Evolutionary conservation across 2,888 invertebrate species (phyloP).

Genomic region (Drosophila picticornis): DNA sequence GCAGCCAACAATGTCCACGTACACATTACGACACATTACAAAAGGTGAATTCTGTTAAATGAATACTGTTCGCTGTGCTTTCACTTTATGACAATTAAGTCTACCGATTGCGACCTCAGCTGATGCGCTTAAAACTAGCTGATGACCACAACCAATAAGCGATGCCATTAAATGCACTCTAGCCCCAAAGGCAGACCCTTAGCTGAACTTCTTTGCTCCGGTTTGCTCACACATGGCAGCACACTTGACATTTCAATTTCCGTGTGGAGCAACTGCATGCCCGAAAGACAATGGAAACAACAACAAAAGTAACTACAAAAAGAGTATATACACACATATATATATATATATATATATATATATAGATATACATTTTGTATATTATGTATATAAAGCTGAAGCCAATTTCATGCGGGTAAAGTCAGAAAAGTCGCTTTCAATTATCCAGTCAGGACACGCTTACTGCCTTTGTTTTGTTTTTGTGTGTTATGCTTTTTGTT

Average conservation of each 20-base stretch:
- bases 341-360: constrained; percentile 2
- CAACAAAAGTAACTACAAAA: constrained; percentile 26
- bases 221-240: constrained; percentile 50
- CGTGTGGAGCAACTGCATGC: constrained; percentile 54
- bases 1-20: constrained; percentile 1
- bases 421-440: constrained; percentile 80
- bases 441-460: constrained; percentile 77
- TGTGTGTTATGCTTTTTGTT: constrained; percentile 35
- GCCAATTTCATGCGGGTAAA: constrained; percentile 72
- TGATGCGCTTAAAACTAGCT: constrained; percentile 47
- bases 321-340: constrained; percentile 11
- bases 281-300: constrained; percentile 38
- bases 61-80: constrained; percentile 24
- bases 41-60: constrained; percentile 42
- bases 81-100: constrained; percentile 55
- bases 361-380: constrained; percentile 5
- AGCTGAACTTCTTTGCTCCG: constrained; percentile 11
- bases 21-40: constrained; percentile 1
- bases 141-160: neutral
- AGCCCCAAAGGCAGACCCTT: neutral
- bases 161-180: constrained; percentile 56
- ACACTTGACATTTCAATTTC: constrained; percentile 76
- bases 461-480: constrained; percentile 58
- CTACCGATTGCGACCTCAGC: constrained; percentile 50
- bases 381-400: constrained; percentile 31